Base-by-base conservation (phyloP, 1,140 invertebrate genomes). In the Bombus terrestris region DNA sequence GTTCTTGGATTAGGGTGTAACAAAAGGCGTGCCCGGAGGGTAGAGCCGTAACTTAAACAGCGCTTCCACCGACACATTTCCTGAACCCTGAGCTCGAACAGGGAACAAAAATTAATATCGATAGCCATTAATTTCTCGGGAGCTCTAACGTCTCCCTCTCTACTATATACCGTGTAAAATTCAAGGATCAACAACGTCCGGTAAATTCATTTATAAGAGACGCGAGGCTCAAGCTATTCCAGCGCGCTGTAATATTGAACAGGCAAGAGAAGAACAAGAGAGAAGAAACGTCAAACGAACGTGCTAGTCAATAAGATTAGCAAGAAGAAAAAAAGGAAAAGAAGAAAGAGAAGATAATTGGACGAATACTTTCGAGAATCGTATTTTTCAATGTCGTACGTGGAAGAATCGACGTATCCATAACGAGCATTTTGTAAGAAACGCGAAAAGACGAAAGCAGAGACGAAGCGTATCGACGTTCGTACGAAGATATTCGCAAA, bases 71-170 rank as follows among this genome's bases (percentile, higher is more conserved):
- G 39, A 12, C 13, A n/a, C 39, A n/a, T 72, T 41, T 35, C 71
- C 35, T n/a, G n/a, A 22, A 9, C 72, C 28, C 28, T 18, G 76
- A 25, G 64, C 39, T 28, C 37, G 28, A 72, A 32, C 13, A 2
- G 62, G 39, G 32, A 37, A 28, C 25, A 35, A 43, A 59, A 71
- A 81, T 72, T 81, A 81, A 81, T 81, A 81, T 81, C 69, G 80
- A 81, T 62, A 28, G 37, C 69, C 37, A 81, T 73, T 72, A 81
- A 81, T 73, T 73, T 81, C 28, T 53, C 47, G 13, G 13, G 12
- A 35, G 28, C 35, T 18, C 66, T n/a, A 39, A 47, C 28, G 57
- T 25, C 28, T n/a, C n/a, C 13, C 13, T 66, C 6, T 32, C 32
- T 64, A 32, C 28, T 28, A n/a, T 32, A 66, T 15, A 32, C 15